Evolutionary conservation across 2,888 invertebrate genomes (phyloP).

Genomic region (Nasonovia ribisnigri): DNA sequence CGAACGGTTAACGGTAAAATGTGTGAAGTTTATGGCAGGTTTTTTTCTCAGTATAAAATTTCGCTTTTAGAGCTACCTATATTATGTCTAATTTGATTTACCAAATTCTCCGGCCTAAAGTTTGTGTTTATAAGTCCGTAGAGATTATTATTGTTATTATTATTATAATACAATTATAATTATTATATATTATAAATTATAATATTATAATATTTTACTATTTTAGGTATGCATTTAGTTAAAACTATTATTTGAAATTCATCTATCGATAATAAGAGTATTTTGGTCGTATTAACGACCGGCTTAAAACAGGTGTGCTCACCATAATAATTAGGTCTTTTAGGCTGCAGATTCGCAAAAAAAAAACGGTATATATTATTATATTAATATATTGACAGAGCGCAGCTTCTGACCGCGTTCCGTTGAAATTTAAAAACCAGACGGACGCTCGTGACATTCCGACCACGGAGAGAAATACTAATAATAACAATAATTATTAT

Average conservation of each 20-base stretch:
- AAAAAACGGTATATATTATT: not conserved
- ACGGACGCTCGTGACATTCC: not conserved
- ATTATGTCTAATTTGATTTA: not conserved
- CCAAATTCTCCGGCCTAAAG: not conserved
- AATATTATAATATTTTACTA: too few species aligned
- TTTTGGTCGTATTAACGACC: not conserved
- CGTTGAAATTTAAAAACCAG: not conserved
- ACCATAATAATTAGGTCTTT: not conserved
- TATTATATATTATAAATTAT: not conserved
- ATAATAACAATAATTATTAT: not conserved
- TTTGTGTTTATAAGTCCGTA: not conserved
- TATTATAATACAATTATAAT: too few species aligned
- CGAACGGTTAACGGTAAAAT: not conserved
- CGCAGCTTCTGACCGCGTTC: not conserved
- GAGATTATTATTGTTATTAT: too few species aligned
- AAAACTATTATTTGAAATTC: not conserved
- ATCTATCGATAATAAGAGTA: not conserved
- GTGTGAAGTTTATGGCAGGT: not conserved
- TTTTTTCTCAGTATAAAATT: not conserved
- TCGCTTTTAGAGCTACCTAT: not conserved
- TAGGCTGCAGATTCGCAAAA: not conserved
- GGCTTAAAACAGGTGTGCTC: not conserved
- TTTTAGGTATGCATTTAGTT: not conserved
- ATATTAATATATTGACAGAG: not conserved
- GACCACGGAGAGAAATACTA: not conserved